phyloP scores from a whole-genome alignment of 2,888 invertebrate species.

The Carpatolechia fugitivella region DNA sequence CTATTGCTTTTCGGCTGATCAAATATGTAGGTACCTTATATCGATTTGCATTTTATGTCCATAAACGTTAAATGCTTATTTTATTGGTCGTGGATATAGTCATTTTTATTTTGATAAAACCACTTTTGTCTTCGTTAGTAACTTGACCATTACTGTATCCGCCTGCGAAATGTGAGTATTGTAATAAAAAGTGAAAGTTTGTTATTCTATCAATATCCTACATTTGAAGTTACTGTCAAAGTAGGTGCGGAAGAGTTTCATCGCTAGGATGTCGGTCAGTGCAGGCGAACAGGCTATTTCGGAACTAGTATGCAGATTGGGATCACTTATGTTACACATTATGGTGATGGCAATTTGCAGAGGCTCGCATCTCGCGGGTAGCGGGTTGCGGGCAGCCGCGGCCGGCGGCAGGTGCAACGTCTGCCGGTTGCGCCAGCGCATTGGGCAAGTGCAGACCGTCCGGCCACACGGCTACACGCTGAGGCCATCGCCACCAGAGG shows the following conservation, averaged over 20 bases:
- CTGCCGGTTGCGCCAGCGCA: conserved; percentile 71
- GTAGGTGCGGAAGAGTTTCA: not conserved
- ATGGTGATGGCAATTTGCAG: conserved; percentile 58
- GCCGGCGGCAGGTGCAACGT: conserved; percentile 62
- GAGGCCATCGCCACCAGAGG: conserved; percentile 66
- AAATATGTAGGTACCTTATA: conserved; percentile 19
- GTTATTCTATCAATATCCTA: conserved; percentile 18
- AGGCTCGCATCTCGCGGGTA: conserved; percentile 54
- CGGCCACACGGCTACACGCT: conserved; percentile 30
- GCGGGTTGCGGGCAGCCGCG: conserved; percentile 25
- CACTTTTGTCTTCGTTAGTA: conserved; percentile 41
- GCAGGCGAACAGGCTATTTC: conserved; percentile 5
- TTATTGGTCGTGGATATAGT: conserved; percentile 16
- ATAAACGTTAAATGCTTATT: conserved; percentile 27
- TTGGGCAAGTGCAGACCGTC: conserved; percentile 66
- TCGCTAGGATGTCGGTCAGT: conserved; percentile 5
- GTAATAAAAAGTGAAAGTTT: conserved; percentile 49
- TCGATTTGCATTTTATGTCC: conserved; percentile 30
- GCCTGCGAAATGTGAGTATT: conserved; percentile 15
- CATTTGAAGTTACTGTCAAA: conserved; percentile 1
- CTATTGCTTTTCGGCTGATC: conserved; percentile 22
- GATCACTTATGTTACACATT: conserved; percentile 43
- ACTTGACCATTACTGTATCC: not conserved
- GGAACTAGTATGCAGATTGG: conserved; percentile 30
- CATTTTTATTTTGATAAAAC: conserved; percentile 42